Evolutionary conservation across 2,888 invertebrate species (phyloP), one percentile per base, ranked within the genome.

Genomic region (Diploptera punctata): DNA sequence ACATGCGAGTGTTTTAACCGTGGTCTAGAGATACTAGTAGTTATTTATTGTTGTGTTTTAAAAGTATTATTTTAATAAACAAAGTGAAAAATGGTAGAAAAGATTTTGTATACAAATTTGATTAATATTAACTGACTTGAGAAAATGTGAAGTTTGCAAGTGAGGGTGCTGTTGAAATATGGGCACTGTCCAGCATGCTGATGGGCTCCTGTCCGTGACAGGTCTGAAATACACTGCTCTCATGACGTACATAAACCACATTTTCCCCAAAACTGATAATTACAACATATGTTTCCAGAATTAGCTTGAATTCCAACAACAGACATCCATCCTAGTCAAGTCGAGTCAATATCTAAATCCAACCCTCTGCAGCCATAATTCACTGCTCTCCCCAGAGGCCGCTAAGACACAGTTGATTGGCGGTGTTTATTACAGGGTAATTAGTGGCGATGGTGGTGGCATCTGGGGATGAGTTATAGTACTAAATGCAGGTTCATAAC

Each of bases 361-460:
- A 65, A 7, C 65, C 26, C 65, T 65, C 65, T 44, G 44, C 44
- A 38, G 44, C 43, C 47, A 65, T 65, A 65, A 65, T 44, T 65
- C 65, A 65, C 44, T 44, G 65, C 65, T 47, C 65, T 47, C 65
- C 65, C 65, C 44, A 65, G 65, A 47, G 44, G 54, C 33, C 61
- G 29, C 62, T 70, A 70, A 70, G 70, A 70, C 70, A 43, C 61
- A 70, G 61, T 70, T 70, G 70, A 70, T 70, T 70, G 70, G 70
- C 70, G 70, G 70, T 70, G 70, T 70, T 70, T 70, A 70, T 70
- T 70, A 70, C 70, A 47, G 70, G 61, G 70, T 70, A 70, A 70
- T 70, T 70, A 70, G 70, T 65, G 70, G 60, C 69, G 54, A 52
- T 65, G 65, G 44, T 43, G 65, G 26, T 65, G 65, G 65, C 65